Conservation (phyloP, 2,888 invertebrate genomes). For the Rhagonycha lutea region DNA sequence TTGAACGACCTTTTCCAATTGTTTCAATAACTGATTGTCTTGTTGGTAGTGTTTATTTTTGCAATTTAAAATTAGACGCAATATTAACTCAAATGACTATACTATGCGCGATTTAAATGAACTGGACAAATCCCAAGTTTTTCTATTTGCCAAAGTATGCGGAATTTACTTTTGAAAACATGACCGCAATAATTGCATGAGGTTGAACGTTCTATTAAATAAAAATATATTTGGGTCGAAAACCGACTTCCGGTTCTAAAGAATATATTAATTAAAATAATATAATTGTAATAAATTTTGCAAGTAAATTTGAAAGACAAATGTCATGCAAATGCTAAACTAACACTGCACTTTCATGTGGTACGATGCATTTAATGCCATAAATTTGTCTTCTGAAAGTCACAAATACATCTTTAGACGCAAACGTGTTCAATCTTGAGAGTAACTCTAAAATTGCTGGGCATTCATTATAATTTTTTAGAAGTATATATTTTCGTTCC, state of each 20-base stretch:
- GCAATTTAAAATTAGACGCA: neutral
- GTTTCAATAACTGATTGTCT: neutral
- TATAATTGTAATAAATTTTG: no score
- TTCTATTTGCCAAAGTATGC: slow-evolving; percentile 11
- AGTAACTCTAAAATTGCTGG: neutral
- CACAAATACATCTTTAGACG: neutral
- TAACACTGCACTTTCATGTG: neutral
- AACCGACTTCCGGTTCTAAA: neutral
- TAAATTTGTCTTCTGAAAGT: neutral
- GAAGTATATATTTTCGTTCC: neutral
- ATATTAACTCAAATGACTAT: neutral
- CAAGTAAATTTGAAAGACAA: neutral
- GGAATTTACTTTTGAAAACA: slow-evolving; percentile 10
- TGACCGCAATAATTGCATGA: neutral
- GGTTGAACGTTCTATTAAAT: neutral
- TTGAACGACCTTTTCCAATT: neutral
- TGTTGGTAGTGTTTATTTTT: neutral
- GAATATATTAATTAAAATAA: neutral
- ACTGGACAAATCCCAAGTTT: slow-evolving; percentile 15
- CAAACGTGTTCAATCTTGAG: neutral
- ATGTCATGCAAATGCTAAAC: neutral
- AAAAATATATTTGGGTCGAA: neutral
- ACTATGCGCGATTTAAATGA: neutral
- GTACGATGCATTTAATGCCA: neutral
- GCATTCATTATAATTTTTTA: neutral